These are phyloP conservation scores for Neodiprion lecontei DNA, from an alignment of 1,140 invertebrate genomes.

Conservation along the genomic window DNA sequence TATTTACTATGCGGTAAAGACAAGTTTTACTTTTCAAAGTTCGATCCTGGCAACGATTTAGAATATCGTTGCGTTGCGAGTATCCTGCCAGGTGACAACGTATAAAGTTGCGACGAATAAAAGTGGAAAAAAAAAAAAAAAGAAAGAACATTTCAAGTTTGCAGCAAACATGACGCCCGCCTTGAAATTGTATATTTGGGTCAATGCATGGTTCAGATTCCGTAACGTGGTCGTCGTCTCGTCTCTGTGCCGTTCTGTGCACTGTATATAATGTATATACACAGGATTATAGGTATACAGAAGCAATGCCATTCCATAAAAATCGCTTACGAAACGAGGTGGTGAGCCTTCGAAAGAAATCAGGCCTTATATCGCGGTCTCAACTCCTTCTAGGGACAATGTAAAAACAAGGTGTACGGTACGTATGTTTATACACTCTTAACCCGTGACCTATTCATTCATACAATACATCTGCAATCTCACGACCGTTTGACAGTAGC, in stretches of 20 bases:
- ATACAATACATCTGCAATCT: background rate
- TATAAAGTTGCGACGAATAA: no score
- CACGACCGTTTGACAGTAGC: background rate
- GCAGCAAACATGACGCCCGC: background rate
- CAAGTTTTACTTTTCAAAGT: no score
- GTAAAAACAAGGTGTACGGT: background rate
- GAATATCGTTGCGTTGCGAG: no score
- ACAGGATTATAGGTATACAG: slow-evolving; percentile 21
- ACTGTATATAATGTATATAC: background rate
- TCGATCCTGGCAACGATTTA: no score
- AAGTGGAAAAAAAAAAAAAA: no score
- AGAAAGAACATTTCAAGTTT: no score
- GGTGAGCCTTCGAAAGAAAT: slow-evolving; percentile 33
- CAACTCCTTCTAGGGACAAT: background rate
- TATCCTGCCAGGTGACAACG: no score
- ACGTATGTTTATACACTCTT: background rate
- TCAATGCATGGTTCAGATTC: slow-evolving; percentile 11
- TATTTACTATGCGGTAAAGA: no score
- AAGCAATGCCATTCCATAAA: slow-evolving; percentile 35
- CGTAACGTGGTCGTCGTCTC: background rate
- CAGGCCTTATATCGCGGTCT: slow-evolving; percentile 28
- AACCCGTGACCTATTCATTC: background rate
- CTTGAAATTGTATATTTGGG: slow-evolving; percentile 1
- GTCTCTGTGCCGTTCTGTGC: slow-evolving; percentile 31
- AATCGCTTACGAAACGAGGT: slow-evolving; percentile 35